Evolutionary conservation across 2,113 vertebrate species (phyloP), one percentile per base, ranked within the genome.

Genomic region (Zeus faber): DNA sequence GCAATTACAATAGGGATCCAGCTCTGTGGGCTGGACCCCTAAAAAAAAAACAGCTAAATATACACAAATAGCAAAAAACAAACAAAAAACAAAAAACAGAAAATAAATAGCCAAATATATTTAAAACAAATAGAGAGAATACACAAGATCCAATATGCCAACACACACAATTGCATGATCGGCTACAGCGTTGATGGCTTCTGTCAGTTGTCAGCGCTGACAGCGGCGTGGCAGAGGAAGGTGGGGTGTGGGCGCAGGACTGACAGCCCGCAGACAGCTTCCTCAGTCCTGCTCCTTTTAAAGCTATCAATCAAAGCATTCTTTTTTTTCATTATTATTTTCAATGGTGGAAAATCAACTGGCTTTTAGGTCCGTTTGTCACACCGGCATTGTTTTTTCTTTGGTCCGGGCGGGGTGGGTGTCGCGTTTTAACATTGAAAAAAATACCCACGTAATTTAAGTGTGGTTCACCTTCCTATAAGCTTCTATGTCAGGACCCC

Each of bases 181-280:
- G 54, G 70, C 20, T 17, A 70, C 45, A 21, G 44, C 24, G 40
- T 70, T 74, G 17, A 21, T 54, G 37, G 57, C 54, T 53, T 59
- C 20, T 49, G 70, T 70, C 77, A 67, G 35, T 59, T 70, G 67
- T 72, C 65, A 72, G 24, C 49, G 48, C 21, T 76, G 67, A 80
- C 55, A 71, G 68, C 63, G 79, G 52, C 50, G 43, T 53, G 33
- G 45, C 14, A 50, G 24, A 29, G 59, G 45, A 73, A 46, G 45
- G 11, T 37, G 40, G n/a, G n/a, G n/a, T 9, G n/a, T 7, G 6
- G 40, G 5, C 16, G 49, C 20, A 20, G 17, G 27, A 20, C 17
- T 51, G 49, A 33, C 26, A 35, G 29, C 27, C 11, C 16, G 25
- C 26, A 6, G 24, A 27, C 46, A 16, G n/a, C n/a, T 2, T 17